Conservation (phyloP, 2,888 invertebrate species). For the Hecatera dysodea region DNA sequence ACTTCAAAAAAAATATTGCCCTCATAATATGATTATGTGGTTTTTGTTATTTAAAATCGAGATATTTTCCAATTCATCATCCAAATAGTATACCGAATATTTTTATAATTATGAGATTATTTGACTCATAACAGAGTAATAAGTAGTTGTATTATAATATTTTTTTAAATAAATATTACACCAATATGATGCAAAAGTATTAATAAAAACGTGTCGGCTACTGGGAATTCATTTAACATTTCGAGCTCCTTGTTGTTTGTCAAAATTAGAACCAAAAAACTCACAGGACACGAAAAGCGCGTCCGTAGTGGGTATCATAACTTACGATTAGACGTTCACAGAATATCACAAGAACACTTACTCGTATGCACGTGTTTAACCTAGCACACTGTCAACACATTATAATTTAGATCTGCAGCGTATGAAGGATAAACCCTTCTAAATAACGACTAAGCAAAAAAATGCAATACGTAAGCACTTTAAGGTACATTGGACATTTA, state of each 20-base stretch:
- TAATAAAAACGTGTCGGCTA: neutral
- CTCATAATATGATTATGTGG: neutral
- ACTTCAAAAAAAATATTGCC: neutral
- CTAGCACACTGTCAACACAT: conserved; percentile 6
- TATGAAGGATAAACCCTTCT: neutral
- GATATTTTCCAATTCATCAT: no score
- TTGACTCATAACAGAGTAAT: neutral
- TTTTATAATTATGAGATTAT: neutral
- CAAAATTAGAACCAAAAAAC: conserved; percentile 11
- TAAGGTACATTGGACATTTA: conserved; percentile 29
- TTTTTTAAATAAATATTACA: neutral
- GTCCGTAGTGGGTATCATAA: neutral
- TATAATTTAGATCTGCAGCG: conserved; percentile 3
- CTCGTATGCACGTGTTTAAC: conserved; percentile 10
- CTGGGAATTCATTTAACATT: neutral
- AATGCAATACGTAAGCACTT: conserved; percentile 26
- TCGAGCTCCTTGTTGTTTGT: neutral
- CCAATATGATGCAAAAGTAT: neutral
- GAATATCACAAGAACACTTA: conserved; percentile 39
- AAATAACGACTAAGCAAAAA: conserved; percentile 29
- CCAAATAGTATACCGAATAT: neutral
- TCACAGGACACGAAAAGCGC: conserved; percentile 13
- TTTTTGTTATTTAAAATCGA: neutral
- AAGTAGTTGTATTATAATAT: neutral
- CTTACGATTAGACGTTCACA: conserved; percentile 35